These are phyloP conservation scores for Doris montereyensis DNA, from an alignment of 2,888 invertebrate species.

Conservation along the genomic window DNA sequence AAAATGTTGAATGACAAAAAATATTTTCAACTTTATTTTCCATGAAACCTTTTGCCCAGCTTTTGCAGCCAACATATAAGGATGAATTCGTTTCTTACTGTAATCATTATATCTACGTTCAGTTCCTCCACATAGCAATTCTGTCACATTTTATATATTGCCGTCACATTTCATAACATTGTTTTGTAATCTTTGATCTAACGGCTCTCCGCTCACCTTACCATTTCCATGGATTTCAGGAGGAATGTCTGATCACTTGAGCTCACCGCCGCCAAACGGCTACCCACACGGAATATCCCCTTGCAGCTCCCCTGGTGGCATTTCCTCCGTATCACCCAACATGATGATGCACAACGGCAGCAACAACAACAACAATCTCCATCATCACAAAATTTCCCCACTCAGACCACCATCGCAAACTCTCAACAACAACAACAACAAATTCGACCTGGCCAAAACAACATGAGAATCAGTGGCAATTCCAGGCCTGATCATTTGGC, in stretches of 20 bases:
- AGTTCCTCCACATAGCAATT: no score
- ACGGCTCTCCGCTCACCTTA: no score
- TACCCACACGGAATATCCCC: constrained; percentile 67
- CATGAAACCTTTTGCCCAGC: no score
- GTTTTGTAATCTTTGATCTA: no score
- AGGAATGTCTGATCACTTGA: constrained; percentile 67
- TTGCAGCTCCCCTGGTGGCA: constrained; percentile 63
- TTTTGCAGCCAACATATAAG: no score
- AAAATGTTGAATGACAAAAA: no score
- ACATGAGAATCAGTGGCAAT: constrained; percentile 34
- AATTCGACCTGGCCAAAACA: constrained; percentile 21
- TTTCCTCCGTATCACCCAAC: constrained; percentile 44
- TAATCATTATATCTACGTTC: no score
- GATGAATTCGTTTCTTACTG: no score
- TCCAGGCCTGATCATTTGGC: constrained; percentile 37
- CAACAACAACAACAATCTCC: constrained; percentile 41
- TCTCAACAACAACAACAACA: constrained; percentile 14
- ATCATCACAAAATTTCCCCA: constrained; percentile 37
- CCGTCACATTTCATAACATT: no score
- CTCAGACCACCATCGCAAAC: constrained; percentile 36
- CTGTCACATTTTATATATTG: no score
- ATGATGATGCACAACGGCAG: constrained; percentile 45
- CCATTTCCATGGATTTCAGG: no score
- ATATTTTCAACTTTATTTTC: no score
- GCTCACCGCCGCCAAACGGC: constrained; percentile 64